These are phyloP conservation scores for Achroia grisella DNA, from an alignment of 1,140 invertebrate genomes.

Conservation along the genomic window DNA sequence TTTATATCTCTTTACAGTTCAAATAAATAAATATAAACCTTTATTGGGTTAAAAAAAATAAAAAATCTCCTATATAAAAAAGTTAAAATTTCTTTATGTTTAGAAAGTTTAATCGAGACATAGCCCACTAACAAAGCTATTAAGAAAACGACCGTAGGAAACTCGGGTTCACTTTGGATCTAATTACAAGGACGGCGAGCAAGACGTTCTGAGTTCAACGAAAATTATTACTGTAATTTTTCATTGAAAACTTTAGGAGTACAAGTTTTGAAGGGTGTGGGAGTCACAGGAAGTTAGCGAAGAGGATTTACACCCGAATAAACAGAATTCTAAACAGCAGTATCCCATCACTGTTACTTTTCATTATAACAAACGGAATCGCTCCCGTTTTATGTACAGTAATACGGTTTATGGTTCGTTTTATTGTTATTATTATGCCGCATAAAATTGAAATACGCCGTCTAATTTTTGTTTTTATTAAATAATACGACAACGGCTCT, in stretches of 20 bases:
- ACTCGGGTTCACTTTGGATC: conserved; percentile 38
- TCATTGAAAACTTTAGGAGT: conserved; percentile 43
- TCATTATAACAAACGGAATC: conserved; percentile 4
- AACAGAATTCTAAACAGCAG: conserved; percentile 19
- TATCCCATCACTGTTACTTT: background rate
- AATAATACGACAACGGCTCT: too few species aligned
- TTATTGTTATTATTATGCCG: too few species aligned
- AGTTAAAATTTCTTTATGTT: background rate
- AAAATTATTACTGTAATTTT: conserved; percentile 61
- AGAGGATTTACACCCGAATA: conserved; percentile 24
- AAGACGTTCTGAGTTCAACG: conserved; percentile 42
- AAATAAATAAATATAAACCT: too few species aligned
- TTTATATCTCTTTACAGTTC: too few species aligned
- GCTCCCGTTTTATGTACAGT: background rate
- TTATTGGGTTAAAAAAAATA: too few species aligned
- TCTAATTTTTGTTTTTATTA: too few species aligned
- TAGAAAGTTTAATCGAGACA: conserved; percentile 8
- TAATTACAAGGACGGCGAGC: conserved; percentile 45
- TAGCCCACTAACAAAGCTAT: conserved; percentile 47
- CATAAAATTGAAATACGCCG: too few species aligned
- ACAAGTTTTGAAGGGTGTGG: conserved; percentile 27
- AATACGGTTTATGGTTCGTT: too few species aligned
- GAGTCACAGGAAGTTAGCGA: conserved; percentile 10
- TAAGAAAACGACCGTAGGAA: conserved; percentile 38
- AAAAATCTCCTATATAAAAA: background rate